Evolutionary conservation across 2,797 vertebrate species (phyloP).

Genomic region (Acestrorhynchus altus): DNA sequence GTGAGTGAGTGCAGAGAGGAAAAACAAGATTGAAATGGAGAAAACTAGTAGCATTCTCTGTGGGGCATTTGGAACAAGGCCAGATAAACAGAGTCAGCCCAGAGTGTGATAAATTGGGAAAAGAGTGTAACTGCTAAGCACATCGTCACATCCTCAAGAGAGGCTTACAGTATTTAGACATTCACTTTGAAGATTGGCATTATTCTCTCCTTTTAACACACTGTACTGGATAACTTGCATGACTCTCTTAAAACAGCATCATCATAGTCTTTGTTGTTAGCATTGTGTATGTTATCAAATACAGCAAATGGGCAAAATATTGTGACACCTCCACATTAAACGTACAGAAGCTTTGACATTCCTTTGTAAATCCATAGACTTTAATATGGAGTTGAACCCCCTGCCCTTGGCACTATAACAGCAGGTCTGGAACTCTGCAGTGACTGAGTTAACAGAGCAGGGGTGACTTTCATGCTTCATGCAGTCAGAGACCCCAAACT

Average conservation of each 20-base stretch:
- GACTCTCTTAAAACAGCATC: constrained; percentile 3
- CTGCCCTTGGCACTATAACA: too few relatives aligned
- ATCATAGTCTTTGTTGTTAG: constrained; percentile 5
- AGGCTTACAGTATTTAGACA: constrained; percentile 74
- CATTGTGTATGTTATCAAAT: background rate
- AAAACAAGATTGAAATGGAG: background rate
- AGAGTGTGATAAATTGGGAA: constrained; percentile 59
- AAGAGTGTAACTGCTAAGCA: constrained; percentile 66
- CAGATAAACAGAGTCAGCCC: constrained; percentile 73
- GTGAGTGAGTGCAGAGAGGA: constrained; percentile 14
- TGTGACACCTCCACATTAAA: too few relatives aligned
- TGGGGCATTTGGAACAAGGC: constrained; percentile 56
- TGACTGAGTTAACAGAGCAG: too few relatives aligned
- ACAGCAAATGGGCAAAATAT: too few relatives aligned
- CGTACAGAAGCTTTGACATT: too few relatives aligned
- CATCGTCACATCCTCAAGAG: constrained; percentile 72
- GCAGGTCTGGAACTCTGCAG: too few relatives aligned
- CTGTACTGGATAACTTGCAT: constrained; percentile 42
- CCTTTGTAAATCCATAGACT: too few relatives aligned
- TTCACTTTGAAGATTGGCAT: constrained; percentile 76
- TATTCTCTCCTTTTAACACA: constrained; percentile 61
- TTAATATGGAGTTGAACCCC: too few relatives aligned
- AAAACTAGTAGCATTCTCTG: constrained; percentile 45
- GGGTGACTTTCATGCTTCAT: too few relatives aligned
- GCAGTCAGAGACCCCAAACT: too few relatives aligned